These are phyloP conservation scores for Nylanderia fulva DNA, from an alignment of 1,140 invertebrate species.

Conservation along the genomic window DNA sequence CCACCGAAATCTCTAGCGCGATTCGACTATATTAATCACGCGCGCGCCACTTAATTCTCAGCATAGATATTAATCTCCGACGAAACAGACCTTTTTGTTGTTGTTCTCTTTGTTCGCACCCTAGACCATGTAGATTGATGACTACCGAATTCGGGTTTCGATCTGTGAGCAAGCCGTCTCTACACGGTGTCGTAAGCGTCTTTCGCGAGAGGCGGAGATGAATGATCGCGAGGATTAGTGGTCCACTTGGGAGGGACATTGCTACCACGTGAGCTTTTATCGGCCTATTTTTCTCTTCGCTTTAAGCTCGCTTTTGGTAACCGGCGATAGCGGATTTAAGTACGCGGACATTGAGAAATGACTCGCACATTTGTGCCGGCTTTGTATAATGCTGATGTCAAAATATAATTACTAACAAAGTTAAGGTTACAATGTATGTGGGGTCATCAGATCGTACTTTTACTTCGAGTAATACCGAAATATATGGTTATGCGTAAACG, in stretches of 20 bases:
- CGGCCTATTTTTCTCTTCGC: constrained; percentile 35
- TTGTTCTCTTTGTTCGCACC: constrained; percentile 20
- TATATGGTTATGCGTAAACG: not conserved
- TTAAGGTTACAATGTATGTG: not conserved
- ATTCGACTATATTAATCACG: constrained; percentile 42
- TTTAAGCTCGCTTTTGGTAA: constrained; percentile 23
- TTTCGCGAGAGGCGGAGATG: constrained; percentile 40
- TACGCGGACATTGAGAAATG: constrained; percentile 2
- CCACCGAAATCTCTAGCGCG: constrained; percentile 14
- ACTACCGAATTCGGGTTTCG: constrained; percentile 43
- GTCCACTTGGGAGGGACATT: constrained; percentile 18
- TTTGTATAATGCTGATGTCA: constrained; percentile 11
- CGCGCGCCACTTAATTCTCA: constrained; percentile 30
- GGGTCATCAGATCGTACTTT: not conserved
- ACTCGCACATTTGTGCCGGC: not conserved
- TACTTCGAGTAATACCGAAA: not conserved
- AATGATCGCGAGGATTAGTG: constrained; percentile 42
- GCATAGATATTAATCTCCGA: constrained; percentile 46
- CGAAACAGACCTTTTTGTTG: not conserved
- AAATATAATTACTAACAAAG: constrained; percentile 25
- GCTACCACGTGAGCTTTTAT: constrained; percentile 7
- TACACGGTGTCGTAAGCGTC: constrained; percentile 16
- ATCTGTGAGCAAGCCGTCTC: not conserved
- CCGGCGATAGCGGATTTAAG: constrained; percentile 36
- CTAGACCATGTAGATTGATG: constrained; percentile 36